A percentile compares a stretch with the other conserved stretches of the same genome.
Conservation (phyloP, 2,888 invertebrate species). For the Dimorphilus gyrociliatus region DNA sequence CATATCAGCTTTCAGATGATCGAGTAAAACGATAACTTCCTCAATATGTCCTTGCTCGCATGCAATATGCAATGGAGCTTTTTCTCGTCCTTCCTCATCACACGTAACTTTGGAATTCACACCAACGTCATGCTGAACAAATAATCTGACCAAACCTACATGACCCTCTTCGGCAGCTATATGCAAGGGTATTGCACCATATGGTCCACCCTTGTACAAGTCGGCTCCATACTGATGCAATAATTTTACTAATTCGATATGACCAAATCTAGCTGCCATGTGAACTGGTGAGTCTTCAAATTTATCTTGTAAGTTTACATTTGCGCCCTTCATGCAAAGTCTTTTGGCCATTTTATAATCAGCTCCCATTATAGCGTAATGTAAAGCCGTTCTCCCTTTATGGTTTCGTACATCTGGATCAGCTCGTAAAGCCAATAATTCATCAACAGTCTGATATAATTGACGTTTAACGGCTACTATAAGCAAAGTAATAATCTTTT, state of each 20-base stretch:
- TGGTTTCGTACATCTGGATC: conserved; percentile 12
- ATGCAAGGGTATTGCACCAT: conserved; percentile 14
- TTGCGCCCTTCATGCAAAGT: conserved; percentile 11
- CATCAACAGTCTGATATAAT: conserved; percentile 11
- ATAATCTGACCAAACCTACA: conserved; percentile 9
- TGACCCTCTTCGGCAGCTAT: conserved; percentile 15
- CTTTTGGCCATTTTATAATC: conserved; percentile 13
- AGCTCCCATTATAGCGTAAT: conserved; percentile 12
- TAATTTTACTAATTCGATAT: conserved; percentile 12
- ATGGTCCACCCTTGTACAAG: conserved; percentile 11
- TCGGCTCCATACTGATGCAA: conserved; percentile 11
- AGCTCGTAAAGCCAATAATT: conserved; percentile 11
- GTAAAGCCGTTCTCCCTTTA: conserved; percentile 12
- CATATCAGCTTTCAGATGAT: conserved; percentile 10
- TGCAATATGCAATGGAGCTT: conserved; percentile 13
- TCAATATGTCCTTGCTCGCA: conserved; percentile 13
- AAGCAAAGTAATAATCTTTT: conserved; percentile 9
- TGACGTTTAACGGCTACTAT: conserved; percentile 10
- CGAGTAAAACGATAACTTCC: conserved; percentile 8
- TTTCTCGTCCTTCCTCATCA: conserved; percentile 12
- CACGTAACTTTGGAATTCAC: conserved; percentile 13
- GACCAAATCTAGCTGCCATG: conserved; percentile 13
- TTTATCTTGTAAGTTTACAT: conserved; percentile 9
- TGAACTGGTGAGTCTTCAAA: conserved; percentile 12
- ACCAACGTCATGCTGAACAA: conserved; percentile 9